Evolutionary conservation across 1,140 invertebrate species (phyloP).

Genomic region (Drosophila tristis): DNA sequence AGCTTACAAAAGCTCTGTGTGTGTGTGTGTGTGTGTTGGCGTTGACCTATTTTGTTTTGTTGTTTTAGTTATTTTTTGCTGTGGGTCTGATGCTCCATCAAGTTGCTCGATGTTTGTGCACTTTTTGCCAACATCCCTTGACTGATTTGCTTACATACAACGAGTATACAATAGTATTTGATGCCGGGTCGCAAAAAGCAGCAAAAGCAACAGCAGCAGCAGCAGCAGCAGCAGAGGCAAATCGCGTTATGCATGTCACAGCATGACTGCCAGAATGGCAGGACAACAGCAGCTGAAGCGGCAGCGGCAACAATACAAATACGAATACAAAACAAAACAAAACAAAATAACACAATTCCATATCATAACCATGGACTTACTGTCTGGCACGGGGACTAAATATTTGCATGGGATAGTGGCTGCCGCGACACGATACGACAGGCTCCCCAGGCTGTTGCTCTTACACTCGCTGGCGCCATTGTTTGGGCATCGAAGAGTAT

Average conservation of each 20-base stretch:
- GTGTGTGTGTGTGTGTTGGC: conserved; percentile 14
- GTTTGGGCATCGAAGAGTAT: neutral
- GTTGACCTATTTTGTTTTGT: conserved; percentile 35
- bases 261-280: conserved; percentile 20
- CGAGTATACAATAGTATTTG: conserved; percentile 22
- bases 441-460: neutral
- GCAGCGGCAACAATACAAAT: conserved; percentile 13
- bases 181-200: conserved; percentile 45
- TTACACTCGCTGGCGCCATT: neutral
- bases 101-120: conserved; percentile 40
- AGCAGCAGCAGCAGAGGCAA: conserved; percentile 21
- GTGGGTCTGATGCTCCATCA: conserved; percentile 23
- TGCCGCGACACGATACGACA: neutral
- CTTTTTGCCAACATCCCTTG: conserved; percentile 47
- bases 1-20: conserved; percentile 9
- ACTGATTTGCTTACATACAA: conserved; percentile 61
- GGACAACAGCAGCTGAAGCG: conserved; percentile 24
- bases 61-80: conserved; percentile 34
- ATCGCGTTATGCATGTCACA: conserved; percentile 72
- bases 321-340: conserved; percentile 11
- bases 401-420: too few species aligned
- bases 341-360: conserved; percentile 28
- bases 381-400: too few species aligned
- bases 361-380: conserved; percentile 31
- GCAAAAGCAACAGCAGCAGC: neutral